Base-by-base conservation (phyloP, 1,140 invertebrate species). In the Drosophila asahinai region DNA sequence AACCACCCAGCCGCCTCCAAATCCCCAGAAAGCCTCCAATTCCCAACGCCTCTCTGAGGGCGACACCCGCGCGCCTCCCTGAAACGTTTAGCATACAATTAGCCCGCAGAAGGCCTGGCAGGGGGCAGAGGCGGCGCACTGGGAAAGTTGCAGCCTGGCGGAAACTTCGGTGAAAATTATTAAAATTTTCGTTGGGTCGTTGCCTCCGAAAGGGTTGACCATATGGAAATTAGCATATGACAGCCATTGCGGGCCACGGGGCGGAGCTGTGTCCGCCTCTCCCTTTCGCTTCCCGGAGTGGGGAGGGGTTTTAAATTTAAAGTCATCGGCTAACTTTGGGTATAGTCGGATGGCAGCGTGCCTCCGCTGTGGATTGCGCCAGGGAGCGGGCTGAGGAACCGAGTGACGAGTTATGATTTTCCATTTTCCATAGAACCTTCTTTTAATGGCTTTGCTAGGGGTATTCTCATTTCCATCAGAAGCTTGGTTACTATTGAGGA, bases 211-310 rank as follows among this genome's bases (percentile, higher is more conserved):
- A 90, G 82, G 86, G 86, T 82, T 91, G 86, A 86, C 86, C 86
- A 91, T 91, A 91, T 91, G 86, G 77, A 91, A 91, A 91, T 91
- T 91, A 91, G 86, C 82, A 91, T 91, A 91, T 86, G 86, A 91
- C 81, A 91, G 77, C 77, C 76, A 67, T 76, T 86, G 54, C 38
- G 64, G 22, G 33, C 15, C 48, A 27, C 1, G 42, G 14, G 42
- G n/a, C 43, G 52, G 48, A n/a, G 38, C 40, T 25, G 47, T n/a
- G 17, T 33, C 40, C 30, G 43, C 22, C 40, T 64, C 36, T 42
- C n/a, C 47, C 27, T 19, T 15, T 40, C 47, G 51, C 30, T 64
- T 42, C 17, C 36, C 33, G 8, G 62, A 25, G 40, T 66, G 33
- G 27, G 61, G 40, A 43, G 33, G 67, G 48, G 55, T 45, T 86